Evolutionary conservation across 2,797 vertebrate genomes (phyloP), one percentile per base, ranked within the genome.

Genomic region (Decapterus maruadsi): DNA sequence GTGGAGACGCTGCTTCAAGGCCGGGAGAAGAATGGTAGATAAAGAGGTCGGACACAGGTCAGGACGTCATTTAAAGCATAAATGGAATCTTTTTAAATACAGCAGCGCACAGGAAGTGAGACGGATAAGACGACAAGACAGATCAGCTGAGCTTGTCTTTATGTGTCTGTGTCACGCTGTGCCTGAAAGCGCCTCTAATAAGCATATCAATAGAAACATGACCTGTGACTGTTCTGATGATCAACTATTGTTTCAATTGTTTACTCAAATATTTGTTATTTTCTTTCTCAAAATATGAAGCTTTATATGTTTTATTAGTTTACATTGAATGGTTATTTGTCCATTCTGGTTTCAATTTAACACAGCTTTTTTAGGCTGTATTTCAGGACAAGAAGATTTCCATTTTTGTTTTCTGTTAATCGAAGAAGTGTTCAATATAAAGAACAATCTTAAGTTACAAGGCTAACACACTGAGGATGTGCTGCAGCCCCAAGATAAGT

Each of bases 31-130:
- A 69, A 64, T 29, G 51, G 46, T 31, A 61, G 80, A 87, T 75
- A 56, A 83, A 56, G 58, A 76, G 69, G 77, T 84, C 56, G 17
- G 56, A 46, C 26, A 65, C 16, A 76, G 77, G 70, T 87, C 59
- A 72, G 16, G 57, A 20, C 1, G 4, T 22, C 54, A 54, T 82
- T 85, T 69, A 75, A 46, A 67, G 64, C 11, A 57, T 50, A 58
- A 58, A 67, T 46, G 12, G 36, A 45, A 61, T 70, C 38, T 58
- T 51, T 72, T 40, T 26, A 63, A 53, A 69, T 43, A 9, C 0
- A 0, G 42, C 17, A 42, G 6, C 34, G 58, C 8, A 13, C 59
- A 26, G 43, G 36, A 62, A 20, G 20, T 51, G 12, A 50, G 42
- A n/a, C 2, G 0, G n/a, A 40, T 36, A 26, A 51, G 46, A 50